These are phyloP conservation scores for Datnioides undecimradiatus DNA, from an alignment of 2,113 vertebrate species.

Conservation along the genomic window DNA sequence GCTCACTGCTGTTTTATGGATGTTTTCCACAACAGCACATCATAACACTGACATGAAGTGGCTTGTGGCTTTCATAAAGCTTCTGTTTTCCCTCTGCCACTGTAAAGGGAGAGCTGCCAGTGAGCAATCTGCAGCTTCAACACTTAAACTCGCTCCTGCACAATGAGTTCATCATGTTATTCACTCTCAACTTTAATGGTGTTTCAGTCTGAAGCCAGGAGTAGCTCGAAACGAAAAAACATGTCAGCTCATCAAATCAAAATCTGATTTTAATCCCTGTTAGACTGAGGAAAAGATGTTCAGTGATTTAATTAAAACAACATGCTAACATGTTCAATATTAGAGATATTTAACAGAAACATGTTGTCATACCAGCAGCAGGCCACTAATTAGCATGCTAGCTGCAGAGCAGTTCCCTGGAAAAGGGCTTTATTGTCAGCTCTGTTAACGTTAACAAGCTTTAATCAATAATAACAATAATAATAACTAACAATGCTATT, in stretches of 20 bases:
- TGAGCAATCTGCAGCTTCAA: slow-evolving; percentile 12
- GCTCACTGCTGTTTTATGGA: slow-evolving; percentile 36
- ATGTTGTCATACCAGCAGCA: too few relatives aligned
- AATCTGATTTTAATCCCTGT: not conserved
- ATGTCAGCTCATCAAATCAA: not conserved
- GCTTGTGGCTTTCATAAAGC: slow-evolving; percentile 38
- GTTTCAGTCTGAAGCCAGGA: not conserved
- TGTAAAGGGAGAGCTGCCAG: slow-evolving; percentile 1
- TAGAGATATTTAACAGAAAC: too few relatives aligned
- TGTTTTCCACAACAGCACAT: slow-evolving; percentile 40
- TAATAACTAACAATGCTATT: too few relatives aligned
- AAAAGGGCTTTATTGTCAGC: too few relatives aligned
- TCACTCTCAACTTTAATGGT: too few relatives aligned
- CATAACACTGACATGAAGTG: slow-evolving; percentile 10
- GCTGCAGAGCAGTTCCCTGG: too few relatives aligned
- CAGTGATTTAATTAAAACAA: too few relatives aligned
- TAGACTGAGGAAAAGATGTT: too few relatives aligned
- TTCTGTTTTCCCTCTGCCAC: slow-evolving; percentile 38
- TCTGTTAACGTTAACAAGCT: too few relatives aligned
- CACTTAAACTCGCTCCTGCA: not conserved
- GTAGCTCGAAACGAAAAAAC: not conserved
- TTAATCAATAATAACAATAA: too few relatives aligned
- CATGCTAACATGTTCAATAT: too few relatives aligned
- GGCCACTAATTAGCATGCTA: too few relatives aligned
- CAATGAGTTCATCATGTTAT: slow-evolving; percentile 2